Evolutionary conservation across 2,888 invertebrate species (phyloP), one percentile per base, ranked within the genome.

Genomic region (Rhagium mordax): DNA sequence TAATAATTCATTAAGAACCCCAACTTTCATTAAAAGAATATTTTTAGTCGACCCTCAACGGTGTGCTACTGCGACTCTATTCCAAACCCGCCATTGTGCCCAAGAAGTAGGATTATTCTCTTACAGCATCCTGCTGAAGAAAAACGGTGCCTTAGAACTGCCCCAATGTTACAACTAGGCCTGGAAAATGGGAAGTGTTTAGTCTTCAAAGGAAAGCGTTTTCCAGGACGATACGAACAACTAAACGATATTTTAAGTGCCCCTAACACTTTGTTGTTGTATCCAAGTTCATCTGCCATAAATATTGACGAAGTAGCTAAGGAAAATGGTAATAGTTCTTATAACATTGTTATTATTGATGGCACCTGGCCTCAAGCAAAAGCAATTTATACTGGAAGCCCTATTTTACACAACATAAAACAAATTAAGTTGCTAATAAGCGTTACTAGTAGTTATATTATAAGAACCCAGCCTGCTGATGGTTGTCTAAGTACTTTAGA

Each of bases 291-390:
- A 84, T 89, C 91, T 78, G 94, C 97, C 1, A 88, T 93, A 64
- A 92, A 94, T 83, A 76, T 83, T 47, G 64, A 61, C 8, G 65
- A 75, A 51, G 20, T 77, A 57, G 49, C 60, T 1, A 47, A 59
- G 7, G 82, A 84, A 75, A 84, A 86, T 71, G 88, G 88, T 79
- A 88, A 89, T 67, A 81, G 29, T 13, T 60, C 66, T 53, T 90
- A 94, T 84, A 97, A 95, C 86, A 89, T 98, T 66, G 89, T 98
- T 55, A 88, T 98, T 51, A 91, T 98, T 76, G 98, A 98, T 89
- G 98, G 98, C 3, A 98, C 98, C 8, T 98, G 98, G 98, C 95
- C 96, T 0, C 98, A 98, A 88, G 97, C 98, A 2, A 96, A 96
- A 87, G 95, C 96, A 10, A 96, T 98, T 75, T 98, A 95, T 88